These are phyloP conservation scores for Psittacula derbiana DNA, from an alignment of 2,797 vertebrate genomes.

Conservation along the genomic window DNA sequence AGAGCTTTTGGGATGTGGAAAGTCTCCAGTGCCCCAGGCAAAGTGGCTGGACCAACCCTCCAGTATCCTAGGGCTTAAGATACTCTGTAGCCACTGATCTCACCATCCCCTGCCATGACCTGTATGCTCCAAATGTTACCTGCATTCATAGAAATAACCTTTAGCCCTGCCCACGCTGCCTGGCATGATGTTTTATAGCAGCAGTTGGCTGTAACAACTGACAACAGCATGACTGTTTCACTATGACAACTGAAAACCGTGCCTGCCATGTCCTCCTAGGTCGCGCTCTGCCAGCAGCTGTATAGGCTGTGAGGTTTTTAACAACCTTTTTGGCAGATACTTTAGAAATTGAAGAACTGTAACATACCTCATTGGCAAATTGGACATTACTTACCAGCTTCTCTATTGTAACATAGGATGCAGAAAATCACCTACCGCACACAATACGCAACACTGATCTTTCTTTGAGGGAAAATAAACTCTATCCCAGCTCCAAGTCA, in stretches of 20 bases:
- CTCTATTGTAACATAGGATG: not conserved
- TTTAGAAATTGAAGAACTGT: not conserved
- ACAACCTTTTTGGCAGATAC: not conserved
- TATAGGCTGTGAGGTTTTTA: not conserved
- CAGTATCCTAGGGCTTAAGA: not conserved
- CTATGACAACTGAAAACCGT: not conserved
- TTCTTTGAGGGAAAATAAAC: not conserved
- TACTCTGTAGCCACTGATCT: not conserved
- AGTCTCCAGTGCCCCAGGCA: not conserved
- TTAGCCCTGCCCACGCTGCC: not conserved
- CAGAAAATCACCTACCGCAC: not conserved
- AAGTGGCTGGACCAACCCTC: not conserved
- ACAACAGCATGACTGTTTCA: not conserved
- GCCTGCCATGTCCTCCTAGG: not conserved
- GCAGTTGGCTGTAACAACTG: not conserved
- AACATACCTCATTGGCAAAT: not conserved
- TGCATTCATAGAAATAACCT: not conserved
- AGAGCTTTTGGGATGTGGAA: not conserved
- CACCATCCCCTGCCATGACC: not conserved
- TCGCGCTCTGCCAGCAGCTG: not conserved
- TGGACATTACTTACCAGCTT: not conserved
- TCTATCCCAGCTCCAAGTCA: not conserved
- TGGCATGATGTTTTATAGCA: not conserved
- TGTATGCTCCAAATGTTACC: fast-evolving
- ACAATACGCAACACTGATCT: not conserved